phyloP scores from a whole-genome alignment of 2,888 invertebrate species.

The Epistrophe grossulariae region DNA sequence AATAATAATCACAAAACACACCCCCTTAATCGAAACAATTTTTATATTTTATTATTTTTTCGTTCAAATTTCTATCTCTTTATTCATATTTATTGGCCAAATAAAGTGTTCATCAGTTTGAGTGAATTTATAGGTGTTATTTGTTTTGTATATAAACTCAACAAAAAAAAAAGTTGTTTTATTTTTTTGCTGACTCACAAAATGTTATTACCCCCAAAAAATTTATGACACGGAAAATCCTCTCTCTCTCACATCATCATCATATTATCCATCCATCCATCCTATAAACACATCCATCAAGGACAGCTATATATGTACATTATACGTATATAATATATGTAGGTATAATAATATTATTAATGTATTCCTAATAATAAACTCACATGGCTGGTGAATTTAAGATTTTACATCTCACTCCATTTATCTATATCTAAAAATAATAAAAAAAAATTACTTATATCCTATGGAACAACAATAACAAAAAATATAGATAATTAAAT shows the following conservation, averaged over 20 bases:
- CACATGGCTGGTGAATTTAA: slow-evolving; percentile 54
- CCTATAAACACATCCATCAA: slow-evolving; percentile 24
- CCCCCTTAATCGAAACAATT: slow-evolving; percentile 25
- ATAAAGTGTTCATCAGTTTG: slow-evolving; percentile 39
- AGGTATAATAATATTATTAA: slow-evolving; percentile 36
- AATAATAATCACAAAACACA: background rate
- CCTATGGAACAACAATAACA: slow-evolving; percentile 5
- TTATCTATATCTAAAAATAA: slow-evolving; percentile 27
- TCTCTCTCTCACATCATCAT: slow-evolving; percentile 45
- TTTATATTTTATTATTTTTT: slow-evolving; percentile 31
- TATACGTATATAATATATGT: background rate
- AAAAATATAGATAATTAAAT: slow-evolving; percentile 15
- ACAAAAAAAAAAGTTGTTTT: background rate
- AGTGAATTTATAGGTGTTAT: slow-evolving; percentile 12
- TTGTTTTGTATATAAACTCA: background rate
- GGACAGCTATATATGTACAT: background rate
- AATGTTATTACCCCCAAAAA: slow-evolving; percentile 64
- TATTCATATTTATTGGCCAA: slow-evolving; percentile 37
- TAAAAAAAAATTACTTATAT: slow-evolving; percentile 33
- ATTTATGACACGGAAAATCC: slow-evolving; percentile 73
- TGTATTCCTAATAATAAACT: slow-evolving; percentile 70
- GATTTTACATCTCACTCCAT: slow-evolving; percentile 37
- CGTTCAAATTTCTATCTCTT: slow-evolving; percentile 29
- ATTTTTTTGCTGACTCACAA: slow-evolving; percentile 63
- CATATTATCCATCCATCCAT: slow-evolving; percentile 33